Evolutionary conservation across 2,113 vertebrate genomes (phyloP), one percentile per base, ranked within the genome.

Genomic region (Tympanuchus pallidicinctus): DNA sequence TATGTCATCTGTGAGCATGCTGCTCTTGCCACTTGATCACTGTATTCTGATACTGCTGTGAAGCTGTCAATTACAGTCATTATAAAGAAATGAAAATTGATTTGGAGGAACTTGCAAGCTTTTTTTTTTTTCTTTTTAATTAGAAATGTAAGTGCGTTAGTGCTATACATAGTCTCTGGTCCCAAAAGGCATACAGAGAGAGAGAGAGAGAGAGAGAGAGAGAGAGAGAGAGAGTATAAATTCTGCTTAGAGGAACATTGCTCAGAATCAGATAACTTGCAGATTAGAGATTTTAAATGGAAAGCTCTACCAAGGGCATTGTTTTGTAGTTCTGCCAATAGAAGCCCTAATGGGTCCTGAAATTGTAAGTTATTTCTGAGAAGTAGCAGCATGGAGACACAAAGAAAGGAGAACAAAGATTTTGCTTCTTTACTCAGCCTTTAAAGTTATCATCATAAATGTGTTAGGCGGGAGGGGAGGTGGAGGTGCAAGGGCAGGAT

Each of bases 201-300:
- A 77, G 56, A 38, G 38, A 38, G 38, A 38, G 38, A n/a, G n/a
- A n/a, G n/a, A n/a, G n/a, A 38, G 36, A 38, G 36, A 56, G 92
- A 77, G 50, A 47, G 36, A 77, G 57, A 84, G 6, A 22, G 21
- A 82, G 38, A 57, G 52, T 47, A 84, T 92, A 61, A 88, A 83
- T 90, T 88, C 43, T 74, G 18, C 73, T 93, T 80, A 94, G 74
- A 85, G 40, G 16, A 87, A 42, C 25, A 38, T 92, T 90, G 32
- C 12, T 93, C 27, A 69, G 83, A 85, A 86, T 92, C 76, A 95
- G 73, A 81, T 87, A 88, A 92, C 28, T 52, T 47, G 32, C 42
- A 95, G 80, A 93, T 74, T 60, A 83, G n/a, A 88, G 61, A 36
- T 90, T 94, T 92, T 65, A 89, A 86, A 84, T 57, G 17, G 80